phyloP scores from a whole-genome alignment of 2,888 invertebrate genomes.

The Plebejus argus region DNA sequence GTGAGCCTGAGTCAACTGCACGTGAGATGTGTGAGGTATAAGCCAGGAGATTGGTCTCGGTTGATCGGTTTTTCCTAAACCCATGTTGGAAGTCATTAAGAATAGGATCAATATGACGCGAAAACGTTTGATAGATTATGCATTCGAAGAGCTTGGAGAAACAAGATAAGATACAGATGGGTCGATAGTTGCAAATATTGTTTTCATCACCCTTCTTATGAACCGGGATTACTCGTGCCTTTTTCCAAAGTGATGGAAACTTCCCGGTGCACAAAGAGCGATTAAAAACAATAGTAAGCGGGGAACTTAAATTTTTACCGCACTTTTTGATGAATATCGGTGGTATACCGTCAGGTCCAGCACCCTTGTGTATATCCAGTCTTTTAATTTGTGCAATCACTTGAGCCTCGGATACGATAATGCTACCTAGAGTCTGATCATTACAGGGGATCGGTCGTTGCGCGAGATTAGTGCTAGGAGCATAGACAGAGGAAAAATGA shows the following conservation, averaged over 20 bases:
- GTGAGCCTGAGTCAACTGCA: neutral
- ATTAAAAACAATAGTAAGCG: neutral
- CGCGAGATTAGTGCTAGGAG: too few relatives aligned
- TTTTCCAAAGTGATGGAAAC: slow-evolving; percentile 10
- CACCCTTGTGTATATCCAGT: too few relatives aligned
- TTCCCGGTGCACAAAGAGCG: slow-evolving; percentile 5
- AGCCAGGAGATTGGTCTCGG: slow-evolving; percentile 12
- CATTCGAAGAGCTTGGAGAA: neutral
- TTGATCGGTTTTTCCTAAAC: slow-evolving; percentile 8
- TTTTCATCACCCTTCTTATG: neutral
- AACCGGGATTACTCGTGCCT: neutral
- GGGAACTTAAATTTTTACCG: neutral
- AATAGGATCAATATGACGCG: neutral
- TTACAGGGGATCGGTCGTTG: neutral
- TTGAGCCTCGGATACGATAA: too few relatives aligned
- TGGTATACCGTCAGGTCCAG: slow-evolving; percentile 2
- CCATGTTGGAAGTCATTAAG: slow-evolving; percentile 18
- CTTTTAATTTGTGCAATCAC: too few relatives aligned
- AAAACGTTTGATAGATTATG: neutral
- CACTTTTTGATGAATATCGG: neutral
- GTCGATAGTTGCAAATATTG: neutral
- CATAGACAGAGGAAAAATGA: too few relatives aligned
- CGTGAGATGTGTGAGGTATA: neutral
- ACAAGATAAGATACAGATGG: neutral
- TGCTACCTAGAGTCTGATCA: too few relatives aligned